phyloP scores from a whole-genome alignment of 2,113 vertebrate species.

The Anoura caudifer region DNA sequence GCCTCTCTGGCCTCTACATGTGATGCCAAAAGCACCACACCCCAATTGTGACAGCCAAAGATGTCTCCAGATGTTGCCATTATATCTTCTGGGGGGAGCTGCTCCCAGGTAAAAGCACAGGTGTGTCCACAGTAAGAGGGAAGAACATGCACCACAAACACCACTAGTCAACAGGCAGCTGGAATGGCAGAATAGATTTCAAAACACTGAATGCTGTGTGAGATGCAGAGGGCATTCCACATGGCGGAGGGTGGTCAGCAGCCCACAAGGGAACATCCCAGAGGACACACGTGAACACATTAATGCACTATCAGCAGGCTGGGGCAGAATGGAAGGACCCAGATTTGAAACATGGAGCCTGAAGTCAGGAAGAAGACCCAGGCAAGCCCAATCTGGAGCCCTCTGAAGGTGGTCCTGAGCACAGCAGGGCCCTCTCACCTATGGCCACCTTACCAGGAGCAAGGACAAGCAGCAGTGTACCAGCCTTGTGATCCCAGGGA shows the following conservation, averaged over 20 bases:
- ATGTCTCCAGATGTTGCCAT: background rate
- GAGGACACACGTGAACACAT: background rate
- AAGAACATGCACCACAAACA: background rate
- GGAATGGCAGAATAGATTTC: background rate
- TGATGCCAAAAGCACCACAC: background rate
- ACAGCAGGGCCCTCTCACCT: fast-evolving
- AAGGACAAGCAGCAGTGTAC: too few relatives aligned
- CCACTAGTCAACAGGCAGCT: background rate
- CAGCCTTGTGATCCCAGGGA: fast-evolving
- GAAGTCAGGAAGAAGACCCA: too few relatives aligned
- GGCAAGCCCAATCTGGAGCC: too few relatives aligned
- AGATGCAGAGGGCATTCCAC: background rate
- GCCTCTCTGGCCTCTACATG: background rate
- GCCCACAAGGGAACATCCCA: background rate
- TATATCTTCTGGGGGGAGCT: too few relatives aligned
- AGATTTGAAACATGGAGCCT: background rate
- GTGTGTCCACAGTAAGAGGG: background rate
- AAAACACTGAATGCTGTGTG: background rate
- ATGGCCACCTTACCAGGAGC: background rate
- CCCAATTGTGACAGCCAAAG: background rate
- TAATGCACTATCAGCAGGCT: background rate
- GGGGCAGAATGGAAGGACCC: background rate
- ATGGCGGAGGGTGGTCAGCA: background rate
- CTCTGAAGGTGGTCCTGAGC: background rate
- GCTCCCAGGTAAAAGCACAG: background rate